Conservation (phyloP, 1,140 invertebrate genomes). For the Zaprionus gabonicus region DNA sequence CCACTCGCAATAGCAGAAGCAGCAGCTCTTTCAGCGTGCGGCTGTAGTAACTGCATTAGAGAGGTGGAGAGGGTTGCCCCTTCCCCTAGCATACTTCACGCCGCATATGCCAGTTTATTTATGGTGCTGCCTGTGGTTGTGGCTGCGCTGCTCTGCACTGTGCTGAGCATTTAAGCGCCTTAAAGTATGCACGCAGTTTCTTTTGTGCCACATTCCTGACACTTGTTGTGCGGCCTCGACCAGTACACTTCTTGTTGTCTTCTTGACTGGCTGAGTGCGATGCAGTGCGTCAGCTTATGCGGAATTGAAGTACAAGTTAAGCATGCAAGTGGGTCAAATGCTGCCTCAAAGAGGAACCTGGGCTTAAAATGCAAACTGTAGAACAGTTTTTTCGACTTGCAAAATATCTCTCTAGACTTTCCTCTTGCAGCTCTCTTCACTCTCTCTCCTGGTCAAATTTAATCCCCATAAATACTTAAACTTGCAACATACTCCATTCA, state of each 20-base stretch:
- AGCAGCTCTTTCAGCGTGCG: slow-evolving; percentile 25
- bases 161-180: slow-evolving; percentile 71
- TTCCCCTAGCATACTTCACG: slow-evolving; percentile 50
- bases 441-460: background rate
- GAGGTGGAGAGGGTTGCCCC: slow-evolving; percentile 33
- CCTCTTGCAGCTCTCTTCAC: background rate
- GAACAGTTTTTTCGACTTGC: background rate
- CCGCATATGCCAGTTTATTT: slow-evolving; percentile 77
- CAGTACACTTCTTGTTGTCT: slow-evolving; percentile 14
- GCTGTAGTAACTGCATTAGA: slow-evolving; percentile 69
- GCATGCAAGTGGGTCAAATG: slow-evolving; percentile 50
- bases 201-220: slow-evolving; percentile 59
- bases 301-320: slow-evolving; percentile 47
- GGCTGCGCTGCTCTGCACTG: background rate
- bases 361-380: background rate
- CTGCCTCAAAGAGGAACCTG: background rate
- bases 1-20: slow-evolving; percentile 10
- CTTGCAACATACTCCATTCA: background rate
- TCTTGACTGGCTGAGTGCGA: slow-evolving; percentile 34
- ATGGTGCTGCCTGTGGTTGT: slow-evolving; percentile 50
- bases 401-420: background rate
- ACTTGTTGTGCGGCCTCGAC: slow-evolving; percentile 65
- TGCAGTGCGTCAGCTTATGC: slow-evolving; percentile 30
- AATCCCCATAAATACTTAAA: background rate
- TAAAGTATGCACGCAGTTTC: slow-evolving; percentile 66